Conservation (phyloP, 2,797 vertebrate genomes). For the Sylvia borin region DNA sequence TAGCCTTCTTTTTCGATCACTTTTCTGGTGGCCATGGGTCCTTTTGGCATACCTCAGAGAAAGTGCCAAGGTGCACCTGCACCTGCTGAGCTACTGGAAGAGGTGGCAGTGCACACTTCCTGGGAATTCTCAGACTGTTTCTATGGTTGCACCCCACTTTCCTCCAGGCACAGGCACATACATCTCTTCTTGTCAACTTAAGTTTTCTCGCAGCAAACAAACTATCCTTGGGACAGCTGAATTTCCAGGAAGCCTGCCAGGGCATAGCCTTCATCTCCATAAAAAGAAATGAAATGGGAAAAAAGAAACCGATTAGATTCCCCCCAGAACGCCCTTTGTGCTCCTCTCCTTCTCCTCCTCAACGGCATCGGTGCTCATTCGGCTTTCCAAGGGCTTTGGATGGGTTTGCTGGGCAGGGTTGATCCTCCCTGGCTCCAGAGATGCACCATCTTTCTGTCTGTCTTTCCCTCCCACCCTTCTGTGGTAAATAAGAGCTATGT, state of each 20-base stretch:
- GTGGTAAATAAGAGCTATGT: slow-evolving; percentile 70
- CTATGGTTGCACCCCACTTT: not conserved
- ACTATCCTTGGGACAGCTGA: slow-evolving; percentile 66
- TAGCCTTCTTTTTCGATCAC: not conserved
- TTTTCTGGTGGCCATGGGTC: not conserved
- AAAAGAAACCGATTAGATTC: slow-evolving; percentile 39
- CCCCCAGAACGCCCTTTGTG: not conserved
- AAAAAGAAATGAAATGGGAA: slow-evolving; percentile 77
- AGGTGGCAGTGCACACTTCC: not conserved
- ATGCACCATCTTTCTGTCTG: not conserved
- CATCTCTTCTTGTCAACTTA: slow-evolving; percentile 68
- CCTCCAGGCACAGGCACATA: not conserved
- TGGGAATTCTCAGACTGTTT: not conserved
- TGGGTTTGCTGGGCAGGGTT: slow-evolving; percentile 22
- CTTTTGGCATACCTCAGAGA: not conserved
- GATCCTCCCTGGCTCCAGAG: slow-evolving; percentile 48
- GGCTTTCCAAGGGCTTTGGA: slow-evolving; percentile 50
- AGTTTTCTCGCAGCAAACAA: slow-evolving; percentile 75
- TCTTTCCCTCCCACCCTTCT: slow-evolving; percentile 26
- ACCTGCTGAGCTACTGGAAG: not conserved
- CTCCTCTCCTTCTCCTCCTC: slow-evolving; percentile 20
- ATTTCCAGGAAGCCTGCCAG: slow-evolving; percentile 80
- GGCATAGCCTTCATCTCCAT: slow-evolving; percentile 73
- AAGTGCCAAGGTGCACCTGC: not conserved
- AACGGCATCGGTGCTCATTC: not conserved